phyloP scores from a whole-genome alignment of 2,888 invertebrate species.

The Drosophila hamatofila region DNA sequence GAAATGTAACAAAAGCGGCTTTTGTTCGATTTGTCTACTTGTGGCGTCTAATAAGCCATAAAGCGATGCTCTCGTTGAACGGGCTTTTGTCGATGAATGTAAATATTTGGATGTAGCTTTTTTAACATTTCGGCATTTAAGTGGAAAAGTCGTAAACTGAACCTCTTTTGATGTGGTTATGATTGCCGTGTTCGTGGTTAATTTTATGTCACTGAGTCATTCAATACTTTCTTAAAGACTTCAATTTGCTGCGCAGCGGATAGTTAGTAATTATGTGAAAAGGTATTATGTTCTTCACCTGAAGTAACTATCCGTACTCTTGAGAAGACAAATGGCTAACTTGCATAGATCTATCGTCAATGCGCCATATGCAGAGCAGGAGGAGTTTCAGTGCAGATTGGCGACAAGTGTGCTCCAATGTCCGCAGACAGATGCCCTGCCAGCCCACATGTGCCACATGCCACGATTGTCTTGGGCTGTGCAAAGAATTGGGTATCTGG shows the following conservation, averaged over 20 bases:
- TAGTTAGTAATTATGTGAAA: constrained; percentile 1
- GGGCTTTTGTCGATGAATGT: constrained; percentile 55
- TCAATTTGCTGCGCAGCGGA: not conserved
- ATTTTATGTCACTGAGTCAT: constrained; percentile 47
- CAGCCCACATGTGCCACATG: constrained; percentile 49
- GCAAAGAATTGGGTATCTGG: not conserved
- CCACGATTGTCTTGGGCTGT: constrained; percentile 12
- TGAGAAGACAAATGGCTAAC: constrained; percentile 6
- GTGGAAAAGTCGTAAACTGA: constrained; percentile 63
- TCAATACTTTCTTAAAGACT: constrained; percentile 33
- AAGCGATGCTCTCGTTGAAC: constrained; percentile 50
- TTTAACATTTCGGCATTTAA: constrained; percentile 31
- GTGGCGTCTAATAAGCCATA: constrained; percentile 76
- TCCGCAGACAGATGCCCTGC: constrained; percentile 9
- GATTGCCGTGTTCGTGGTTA: constrained; percentile 49
- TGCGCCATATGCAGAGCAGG: constrained; percentile 23
- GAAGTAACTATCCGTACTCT: not conserved
- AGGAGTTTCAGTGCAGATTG: constrained; percentile 21
- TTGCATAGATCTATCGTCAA: not conserved
- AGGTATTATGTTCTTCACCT: not conserved
- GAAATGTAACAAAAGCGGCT: constrained; percentile 62
- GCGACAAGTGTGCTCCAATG: not conserved
- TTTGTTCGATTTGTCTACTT: constrained; percentile 60
- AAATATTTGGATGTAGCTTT: constrained; percentile 65
- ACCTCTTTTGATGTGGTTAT: constrained; percentile 65